Evolutionary conservation across 2,113 vertebrate species (phyloP), one percentile per base, ranked within the genome.

Genomic region (Actenoides hombroni): DNA sequence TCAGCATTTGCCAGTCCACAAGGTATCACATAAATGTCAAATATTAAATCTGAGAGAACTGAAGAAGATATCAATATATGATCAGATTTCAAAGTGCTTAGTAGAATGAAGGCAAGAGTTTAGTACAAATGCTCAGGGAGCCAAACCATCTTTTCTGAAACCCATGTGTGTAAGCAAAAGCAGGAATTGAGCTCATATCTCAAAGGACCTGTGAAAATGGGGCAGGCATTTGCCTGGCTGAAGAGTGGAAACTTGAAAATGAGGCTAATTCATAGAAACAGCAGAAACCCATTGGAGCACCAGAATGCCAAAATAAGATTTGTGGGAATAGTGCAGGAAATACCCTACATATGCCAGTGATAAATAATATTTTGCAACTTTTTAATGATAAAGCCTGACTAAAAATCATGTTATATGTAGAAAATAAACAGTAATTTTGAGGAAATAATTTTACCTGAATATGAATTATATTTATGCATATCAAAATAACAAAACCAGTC

Each of bases 151-250:
- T 73, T 67, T 74, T 31, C n/a, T 54, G 49, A 65, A 81, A 49
- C 4, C 9, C 9, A 9, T 2, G 3, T 2, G 18, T 31, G 13
- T 1, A 2, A 21, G 24, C 11, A 86, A 71, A 78, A 48, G 8
- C 14, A 57, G 44, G n/a, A 61, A 63, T 5, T 48, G 21, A 76
- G 14, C 4, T 71, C 8, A 12, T 35, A 18, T 68, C 78, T 65
- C 63, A 86, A 76, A 83, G 42, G 4, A 51, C 15, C 35, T 48
- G 4, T 53, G 24, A 88, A 93, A 83, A 79, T 42, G 26, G 4
- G 9, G 10, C 42, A 68, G n/a, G 7, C 13, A 71, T 73, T 87
- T 82, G 48, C 48, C 24, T 39, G 20, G 20, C 20, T 28, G 88
- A 60, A 64, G 31, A 65, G 25, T 26, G 16, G 35, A 90, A 83